Percentiles rank a stretch among this genome's conserved stretches.
phyloP scores from a whole-genome alignment of 2,113 vertebrate genomes.

The Heloderma charlesbogerti region DNA sequence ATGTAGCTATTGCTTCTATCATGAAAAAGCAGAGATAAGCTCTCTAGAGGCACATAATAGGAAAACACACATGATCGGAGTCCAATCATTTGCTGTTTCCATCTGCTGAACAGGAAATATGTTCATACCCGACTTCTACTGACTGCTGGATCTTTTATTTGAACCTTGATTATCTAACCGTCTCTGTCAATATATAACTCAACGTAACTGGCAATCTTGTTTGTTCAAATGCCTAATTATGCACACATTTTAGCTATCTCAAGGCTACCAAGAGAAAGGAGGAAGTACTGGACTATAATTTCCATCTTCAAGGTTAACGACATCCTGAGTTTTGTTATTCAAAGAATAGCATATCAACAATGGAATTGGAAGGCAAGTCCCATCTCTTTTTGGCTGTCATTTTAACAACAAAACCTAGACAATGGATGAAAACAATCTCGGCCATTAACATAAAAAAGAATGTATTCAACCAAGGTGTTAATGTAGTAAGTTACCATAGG shows the following conservation, averaged over 20 bases:
- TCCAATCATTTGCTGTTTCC: slow-evolving; percentile 1
- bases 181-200: background rate
- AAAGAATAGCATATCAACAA: background rate
- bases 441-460: background rate
- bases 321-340: background rate
- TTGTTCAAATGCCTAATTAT: background rate
- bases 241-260: background rate
- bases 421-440: background rate
- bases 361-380: background rate
- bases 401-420: background rate
- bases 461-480: background rate
- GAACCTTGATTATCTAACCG: background rate
- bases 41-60: background rate
- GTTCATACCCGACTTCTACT: background rate
- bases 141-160: background rate
- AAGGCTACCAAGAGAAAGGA: background rate
- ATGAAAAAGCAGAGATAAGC: background rate
- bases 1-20: slow-evolving; percentile 1
- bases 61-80: slow-evolving; percentile 1
- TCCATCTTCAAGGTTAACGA: background rate
- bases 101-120: background rate
- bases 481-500: background rate
- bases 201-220: background rate
- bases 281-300: background rate
- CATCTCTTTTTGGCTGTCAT: background rate